Evolutionary conservation across 2,888 invertebrate species (phyloP), one percentile per base, ranked within the genome.

Genomic region (Drosophila colorata): DNA sequence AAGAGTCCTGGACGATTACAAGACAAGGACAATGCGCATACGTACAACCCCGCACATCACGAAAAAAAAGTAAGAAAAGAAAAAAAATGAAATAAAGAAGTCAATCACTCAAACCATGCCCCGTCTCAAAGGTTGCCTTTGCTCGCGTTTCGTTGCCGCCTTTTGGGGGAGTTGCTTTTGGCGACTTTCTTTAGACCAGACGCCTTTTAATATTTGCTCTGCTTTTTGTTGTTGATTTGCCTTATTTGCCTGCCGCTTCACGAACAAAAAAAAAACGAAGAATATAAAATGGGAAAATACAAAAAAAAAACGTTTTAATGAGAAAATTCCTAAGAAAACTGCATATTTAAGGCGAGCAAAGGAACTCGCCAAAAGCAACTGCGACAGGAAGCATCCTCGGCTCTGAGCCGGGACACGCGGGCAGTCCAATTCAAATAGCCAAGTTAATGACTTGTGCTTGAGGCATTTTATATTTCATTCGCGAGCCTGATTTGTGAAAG

Each of bases 261-360:
- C 43, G 38, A 48, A 18, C 28, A 28, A 18, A 25, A 57, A 70
- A 48, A 49, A 57, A 48, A 63, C 41, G 31, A 68, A 44, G 46
- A 48, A 28, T 66, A 68, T 28, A 47, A 64, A 60, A 52, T 38
- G 35, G 20, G 33, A 58, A 57, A 43, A 49, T 53, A 60, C 44
- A 53, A 57, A 52, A 18, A 53, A 66, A 66, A 67, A 61, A 16
- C 61, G 53, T 70, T 86, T 88, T 89, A 86, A 86, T 89, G 85
- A 86, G 87, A 87, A 86, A 86, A 89, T 86, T 86, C 85, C 85
- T 80, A 83, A 86, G 87, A 80, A 89, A 90, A 80, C 87, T 86
- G 88, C 88, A 85, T 88, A 89, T 88, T 85, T 89, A 87, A 87
- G 75, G 68, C 80, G 23, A 58, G 49, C 40, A 43, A 53, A 49